Base-by-base conservation (phyloP, 1,140 invertebrate species). In the Apocrypta bakeri region DNA sequence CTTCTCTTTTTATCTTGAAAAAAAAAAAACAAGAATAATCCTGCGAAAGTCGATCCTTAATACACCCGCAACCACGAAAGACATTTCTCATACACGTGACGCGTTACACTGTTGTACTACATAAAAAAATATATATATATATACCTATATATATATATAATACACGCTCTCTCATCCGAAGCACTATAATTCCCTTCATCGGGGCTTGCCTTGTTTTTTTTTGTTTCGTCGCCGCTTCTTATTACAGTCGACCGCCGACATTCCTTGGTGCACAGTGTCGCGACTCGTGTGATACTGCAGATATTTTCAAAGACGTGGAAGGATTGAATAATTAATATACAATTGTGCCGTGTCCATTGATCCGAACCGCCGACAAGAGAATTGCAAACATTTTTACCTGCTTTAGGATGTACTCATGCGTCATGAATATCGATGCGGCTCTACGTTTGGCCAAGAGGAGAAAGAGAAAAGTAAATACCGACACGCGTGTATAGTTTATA, bases 91-190 rank as follows among this genome's bases (percentile, higher is more conserved):
- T 37, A 9, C 25, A 66, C 63, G 63, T 66, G 63, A 66, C 63
- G 63, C 63, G 63, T 66, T 66, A 27, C 63, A 25, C 25, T 64
- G n/a, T n/a, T n/a, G n/a, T n/a, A n/a, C n/a, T n/a, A n/a, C n/a
- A n/a, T n/a, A n/a, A n/a, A n/a, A n/a, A n/a, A 9, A 2, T 37
- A 37, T 37, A 37, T 37, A 37, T 37, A n/a, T n/a, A n/a, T 37
- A 37, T 37, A 37, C 2, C 33, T 37, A 37, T 37, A 37, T 37
- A 37, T 56, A n/a, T 56, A 56, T 7, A 56, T n/a, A 56, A 56
- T 56, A 56, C 48, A 21, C 48, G 42, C 14, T 21, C 48, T 56
- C 48, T 56, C 48, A 56, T 56, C 48, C 48, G 48, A 56, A 56
- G 48, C 48, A 56, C 48, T 21, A 56, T 66, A 66, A 66, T 66